Conservation (phyloP, 2,888 invertebrate species). For the Eupithecia subfuscata region DNA sequence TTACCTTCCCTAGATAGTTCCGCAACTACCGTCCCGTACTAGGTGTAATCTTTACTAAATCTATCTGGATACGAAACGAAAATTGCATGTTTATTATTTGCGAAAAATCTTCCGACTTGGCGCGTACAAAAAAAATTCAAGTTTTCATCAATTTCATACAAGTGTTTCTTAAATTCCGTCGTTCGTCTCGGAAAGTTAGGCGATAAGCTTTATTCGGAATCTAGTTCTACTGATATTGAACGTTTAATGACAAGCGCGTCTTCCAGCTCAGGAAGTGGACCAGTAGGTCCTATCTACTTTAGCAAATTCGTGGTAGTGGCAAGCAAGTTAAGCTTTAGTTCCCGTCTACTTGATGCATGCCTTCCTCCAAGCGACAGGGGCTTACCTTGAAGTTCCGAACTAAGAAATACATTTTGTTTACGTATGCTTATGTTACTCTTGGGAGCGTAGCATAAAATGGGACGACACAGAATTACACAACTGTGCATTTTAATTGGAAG, state of each 20-base stretch:
- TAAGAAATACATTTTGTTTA: conserved; percentile 28
- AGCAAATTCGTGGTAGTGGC: conserved; percentile 12
- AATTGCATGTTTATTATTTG: background rate
- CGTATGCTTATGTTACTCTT: conserved; percentile 10
- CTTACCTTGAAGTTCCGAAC: conserved; percentile 21
- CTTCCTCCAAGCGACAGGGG: conserved; percentile 15
- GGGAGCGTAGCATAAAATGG: background rate
- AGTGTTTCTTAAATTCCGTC: background rate
- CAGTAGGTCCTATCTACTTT: background rate
- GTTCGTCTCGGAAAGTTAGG: background rate
- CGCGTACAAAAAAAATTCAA: background rate
- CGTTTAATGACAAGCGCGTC: background rate
- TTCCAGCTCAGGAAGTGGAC: background rate
- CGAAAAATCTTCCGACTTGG: background rate
- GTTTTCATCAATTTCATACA: background rate
- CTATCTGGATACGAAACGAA: background rate
- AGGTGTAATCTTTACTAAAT: background rate
- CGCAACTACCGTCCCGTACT: background rate
- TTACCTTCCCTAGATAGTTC: conserved; percentile 14
- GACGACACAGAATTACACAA: background rate
- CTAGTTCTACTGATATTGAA: background rate
- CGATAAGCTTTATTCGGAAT: background rate
- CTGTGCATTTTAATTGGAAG: background rate
- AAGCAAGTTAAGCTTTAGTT: background rate
- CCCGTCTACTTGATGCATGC: conserved; percentile 29